Conservation (phyloP, 2,113 vertebrate genomes). For the Variabilichromis moorii region DNA sequence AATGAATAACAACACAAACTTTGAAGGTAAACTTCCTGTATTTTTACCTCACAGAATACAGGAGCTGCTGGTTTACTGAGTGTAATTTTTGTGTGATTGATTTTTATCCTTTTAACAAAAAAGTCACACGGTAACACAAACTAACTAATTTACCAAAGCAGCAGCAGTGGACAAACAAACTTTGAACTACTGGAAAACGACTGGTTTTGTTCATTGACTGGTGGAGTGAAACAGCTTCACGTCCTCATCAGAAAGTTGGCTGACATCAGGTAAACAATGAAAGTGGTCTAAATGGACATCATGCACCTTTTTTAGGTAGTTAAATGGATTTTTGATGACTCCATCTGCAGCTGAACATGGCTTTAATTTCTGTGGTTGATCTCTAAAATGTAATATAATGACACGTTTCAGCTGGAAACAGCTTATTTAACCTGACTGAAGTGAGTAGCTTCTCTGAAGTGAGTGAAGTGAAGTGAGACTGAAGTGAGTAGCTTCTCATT, state of each 20-base stretch:
- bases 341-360: neutral
- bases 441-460: neutral
- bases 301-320: neutral
- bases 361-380: neutral
- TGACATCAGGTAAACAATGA: neutral
- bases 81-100: fast-evolving
- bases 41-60: neutral
- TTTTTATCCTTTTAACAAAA: neutral
- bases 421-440: neutral
- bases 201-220: fast-evolving
- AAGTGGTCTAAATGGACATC: neutral
- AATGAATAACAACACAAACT: neutral
- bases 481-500: neutral
- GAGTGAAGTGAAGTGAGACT: no score
- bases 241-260: neutral
- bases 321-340: neutral
- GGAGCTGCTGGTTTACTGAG: neutral
- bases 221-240: neutral
- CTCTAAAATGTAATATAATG: neutral
- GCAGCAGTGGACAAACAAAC: neutral
- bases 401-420: neutral
- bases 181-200: neutral
- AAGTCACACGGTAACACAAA: neutral
- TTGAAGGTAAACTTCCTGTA: neutral
- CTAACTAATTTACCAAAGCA: neutral